Conservation (phyloP, 2,888 invertebrate genomes). For the Agrochola lota region DNA sequence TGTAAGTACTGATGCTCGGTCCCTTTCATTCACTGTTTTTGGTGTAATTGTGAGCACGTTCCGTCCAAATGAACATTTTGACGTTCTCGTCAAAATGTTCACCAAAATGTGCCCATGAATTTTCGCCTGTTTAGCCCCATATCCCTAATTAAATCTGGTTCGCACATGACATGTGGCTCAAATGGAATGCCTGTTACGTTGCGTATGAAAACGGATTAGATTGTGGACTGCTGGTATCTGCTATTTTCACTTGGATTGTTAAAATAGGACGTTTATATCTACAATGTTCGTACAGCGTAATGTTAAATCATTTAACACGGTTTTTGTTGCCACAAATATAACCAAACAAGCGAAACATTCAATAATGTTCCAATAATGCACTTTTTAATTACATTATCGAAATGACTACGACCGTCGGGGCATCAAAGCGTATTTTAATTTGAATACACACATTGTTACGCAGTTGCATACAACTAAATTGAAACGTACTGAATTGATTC, state of each 20-base stretch:
- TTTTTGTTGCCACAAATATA: background rate
- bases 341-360: constrained; percentile 5
- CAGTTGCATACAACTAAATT: constrained; percentile 48
- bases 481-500: constrained; percentile 33
- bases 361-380: constrained; percentile 14
- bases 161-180: constrained; percentile 50
- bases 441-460: constrained; percentile 32
- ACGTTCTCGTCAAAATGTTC: no score
- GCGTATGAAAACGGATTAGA: constrained; percentile 52
- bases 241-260: constrained; percentile 32
- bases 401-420: constrained; percentile 9
- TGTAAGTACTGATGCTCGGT: constrained; percentile 59
- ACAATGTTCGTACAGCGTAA: background rate
- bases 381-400: constrained; percentile 23
- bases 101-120: no score
- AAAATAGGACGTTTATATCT: constrained; percentile 13
- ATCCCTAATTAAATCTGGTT: constrained; percentile 67
- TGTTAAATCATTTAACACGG: background rate
- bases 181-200: constrained; percentile 47
- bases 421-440: constrained; percentile 50
- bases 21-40: constrained; percentile 61
- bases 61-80: constrained; percentile 57
- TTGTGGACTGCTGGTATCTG: constrained; percentile 13
- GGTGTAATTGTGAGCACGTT: constrained; percentile 61
- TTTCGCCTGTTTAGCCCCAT: constrained; percentile 60